These are phyloP conservation scores for Lepidotrigona ventralis DNA, from an alignment of 1,140 invertebrate genomes.

Conservation along the genomic window DNA sequence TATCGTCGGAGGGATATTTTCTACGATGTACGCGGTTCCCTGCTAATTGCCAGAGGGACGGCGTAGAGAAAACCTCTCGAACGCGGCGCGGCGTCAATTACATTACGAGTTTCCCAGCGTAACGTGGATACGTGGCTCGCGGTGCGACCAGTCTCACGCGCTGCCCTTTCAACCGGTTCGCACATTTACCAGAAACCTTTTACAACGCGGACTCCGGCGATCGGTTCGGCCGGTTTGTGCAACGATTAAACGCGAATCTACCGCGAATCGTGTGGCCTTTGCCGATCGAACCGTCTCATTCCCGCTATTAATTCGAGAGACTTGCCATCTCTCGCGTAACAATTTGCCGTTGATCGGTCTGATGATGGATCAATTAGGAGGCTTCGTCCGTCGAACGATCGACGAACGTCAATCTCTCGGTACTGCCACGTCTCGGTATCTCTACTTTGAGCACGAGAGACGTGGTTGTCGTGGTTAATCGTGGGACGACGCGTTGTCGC, in stretches of 20 bases:
- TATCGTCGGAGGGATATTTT: conserved; percentile 10
- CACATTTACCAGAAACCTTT: conserved; percentile 44
- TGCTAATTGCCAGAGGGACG: conserved; percentile 42
- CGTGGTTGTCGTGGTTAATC: too few species aligned
- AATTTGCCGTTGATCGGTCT: conserved; percentile 29
- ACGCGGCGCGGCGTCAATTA: conserved; percentile 23
- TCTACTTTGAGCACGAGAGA: too few species aligned
- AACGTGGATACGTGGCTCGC: conserved; percentile 42
- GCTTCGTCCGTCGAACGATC: not conserved
- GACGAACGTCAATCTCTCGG: conserved; percentile 23
- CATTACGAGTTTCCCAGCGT: conserved; percentile 55
- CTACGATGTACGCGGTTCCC: not conserved
- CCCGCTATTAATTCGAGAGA: conserved; percentile 47
- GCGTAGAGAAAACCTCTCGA: conserved; percentile 31
- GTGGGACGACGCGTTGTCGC: not conserved
- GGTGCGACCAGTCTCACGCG: conserved; percentile 29
- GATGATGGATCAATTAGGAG: conserved; percentile 56
- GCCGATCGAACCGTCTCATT: not conserved
- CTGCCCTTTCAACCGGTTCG: conserved; percentile 48
- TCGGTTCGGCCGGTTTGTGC: conserved; percentile 23
- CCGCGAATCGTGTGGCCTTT: not conserved
- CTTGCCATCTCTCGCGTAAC: not conserved
- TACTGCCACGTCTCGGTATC: not conserved
- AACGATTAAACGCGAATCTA: conserved; percentile 29
- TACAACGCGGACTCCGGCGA: conserved; percentile 29